A percentile compares a stretch with the other conserved stretches of the same genome.
Conservation (phyloP, 1,140 invertebrate genomes). For the Teleopsis dalmanni region DNA sequence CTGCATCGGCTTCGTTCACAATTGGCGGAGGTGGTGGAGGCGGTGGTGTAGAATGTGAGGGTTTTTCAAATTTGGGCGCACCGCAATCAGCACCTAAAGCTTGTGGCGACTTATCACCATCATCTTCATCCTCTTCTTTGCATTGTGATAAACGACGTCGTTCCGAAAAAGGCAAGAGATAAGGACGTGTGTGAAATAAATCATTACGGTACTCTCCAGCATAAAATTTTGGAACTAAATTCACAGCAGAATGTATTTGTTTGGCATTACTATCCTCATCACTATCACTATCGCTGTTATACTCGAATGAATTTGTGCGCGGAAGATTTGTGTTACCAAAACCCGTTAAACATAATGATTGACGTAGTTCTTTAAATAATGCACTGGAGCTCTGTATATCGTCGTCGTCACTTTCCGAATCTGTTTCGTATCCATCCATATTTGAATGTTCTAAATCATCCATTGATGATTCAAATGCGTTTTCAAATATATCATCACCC, state of each 20-base stretch:
- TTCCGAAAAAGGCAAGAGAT: constrained; percentile 54
- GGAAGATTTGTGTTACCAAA: constrained; percentile 15
- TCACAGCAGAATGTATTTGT: neutral
- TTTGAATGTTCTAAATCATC: constrained; percentile 31
- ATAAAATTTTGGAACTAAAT: constrained; percentile 12
- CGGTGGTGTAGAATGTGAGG: neutral
- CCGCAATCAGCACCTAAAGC: neutral
- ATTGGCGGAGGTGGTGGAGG: constrained; percentile 24
- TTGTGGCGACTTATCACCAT: constrained; percentile 38
- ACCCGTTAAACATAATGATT: too few species aligned
- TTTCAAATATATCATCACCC: constrained; percentile 31
- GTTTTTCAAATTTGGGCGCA: constrained; percentile 15
- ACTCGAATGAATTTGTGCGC: constrained; percentile 30
- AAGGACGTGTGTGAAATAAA: constrained; percentile 28
- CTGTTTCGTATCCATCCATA: constrained; percentile 35
- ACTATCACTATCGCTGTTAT: constrained; percentile 29
- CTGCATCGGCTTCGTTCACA: constrained; percentile 27
- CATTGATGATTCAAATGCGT: constrained; percentile 39
- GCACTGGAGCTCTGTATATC: constrained; percentile 6
- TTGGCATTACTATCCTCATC: constrained; percentile 29
- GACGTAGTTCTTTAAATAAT: too few species aligned
- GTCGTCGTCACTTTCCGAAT: constrained; percentile 30
- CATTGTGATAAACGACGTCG: constrained; percentile 69
- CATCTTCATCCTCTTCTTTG: constrained; percentile 71
- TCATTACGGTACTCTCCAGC: constrained; percentile 18